Percentiles rank a stretch among this genome's conserved stretches.
Conservation (phyloP, 2,113 vertebrate genomes). For the Notiomystis cincta region DNA sequence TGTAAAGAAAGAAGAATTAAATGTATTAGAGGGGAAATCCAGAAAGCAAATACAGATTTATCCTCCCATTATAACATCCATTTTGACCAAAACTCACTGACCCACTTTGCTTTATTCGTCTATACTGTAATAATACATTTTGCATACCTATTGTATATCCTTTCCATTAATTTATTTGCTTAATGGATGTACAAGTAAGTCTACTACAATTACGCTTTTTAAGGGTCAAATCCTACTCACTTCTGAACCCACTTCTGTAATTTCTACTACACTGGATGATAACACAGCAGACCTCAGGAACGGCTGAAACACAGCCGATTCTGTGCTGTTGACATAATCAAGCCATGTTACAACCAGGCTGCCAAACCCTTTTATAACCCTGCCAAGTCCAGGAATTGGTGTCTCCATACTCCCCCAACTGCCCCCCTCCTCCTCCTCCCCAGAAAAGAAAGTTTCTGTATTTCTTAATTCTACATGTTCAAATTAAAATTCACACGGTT, state of each 20-base stretch:
- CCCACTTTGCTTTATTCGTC: neutral
- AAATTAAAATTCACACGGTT: neutral
- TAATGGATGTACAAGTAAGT: conserved; percentile 34
- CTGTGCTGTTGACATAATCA: conserved; percentile 17
- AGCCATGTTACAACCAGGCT: neutral
- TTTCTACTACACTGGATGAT: neutral
- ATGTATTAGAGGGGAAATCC: neutral
- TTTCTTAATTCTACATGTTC: neutral
- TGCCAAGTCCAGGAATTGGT: neutral
- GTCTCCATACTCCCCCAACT: neutral
- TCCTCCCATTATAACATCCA: neutral
- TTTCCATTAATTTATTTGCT: conserved; percentile 42
- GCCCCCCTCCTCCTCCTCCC: accelerated
- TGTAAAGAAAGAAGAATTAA: neutral
- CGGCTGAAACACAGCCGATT: conserved; percentile 4
- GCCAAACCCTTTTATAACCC: conserved; percentile 2
- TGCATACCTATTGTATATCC: neutral
- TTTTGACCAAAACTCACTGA: conserved; percentile 27
- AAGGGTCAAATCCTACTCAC: conserved; percentile 42
- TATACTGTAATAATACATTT: neutral
- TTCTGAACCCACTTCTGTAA: conserved; percentile 17
- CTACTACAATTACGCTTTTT: conserved; percentile 1
- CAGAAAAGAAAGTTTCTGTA: neutral
- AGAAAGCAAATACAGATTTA: neutral
- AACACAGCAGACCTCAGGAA: neutral